Conservation (phyloP, 2,888 invertebrate genomes). For the Empis stercorea region DNA sequence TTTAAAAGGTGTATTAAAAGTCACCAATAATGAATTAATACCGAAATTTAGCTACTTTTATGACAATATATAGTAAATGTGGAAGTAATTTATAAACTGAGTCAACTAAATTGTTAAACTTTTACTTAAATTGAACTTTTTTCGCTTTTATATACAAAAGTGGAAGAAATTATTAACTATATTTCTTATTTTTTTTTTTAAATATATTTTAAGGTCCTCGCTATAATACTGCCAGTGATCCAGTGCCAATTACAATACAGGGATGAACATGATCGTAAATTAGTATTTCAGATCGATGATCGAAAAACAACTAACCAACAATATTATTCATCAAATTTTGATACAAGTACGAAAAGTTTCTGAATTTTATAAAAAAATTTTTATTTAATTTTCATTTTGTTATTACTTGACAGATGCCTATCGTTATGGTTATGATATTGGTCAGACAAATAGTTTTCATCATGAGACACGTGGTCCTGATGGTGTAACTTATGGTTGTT, state of each 20-base stretch:
- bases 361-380: conserved; percentile 11
- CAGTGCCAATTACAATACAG: conserved; percentile 10
- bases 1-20: too few relatives aligned
- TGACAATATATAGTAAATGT: too few relatives aligned
- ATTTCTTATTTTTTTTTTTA: too few relatives aligned
- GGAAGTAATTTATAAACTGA: too few relatives aligned
- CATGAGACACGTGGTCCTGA: conserved; percentile 65
- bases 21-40: too few relatives aligned
- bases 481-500: conserved; percentile 67
- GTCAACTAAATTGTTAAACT: too few relatives aligned
- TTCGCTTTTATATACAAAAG: too few relatives aligned
- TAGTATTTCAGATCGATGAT: conserved; percentile 59
- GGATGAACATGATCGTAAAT: conserved; percentile 41
- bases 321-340: conserved; percentile 62
- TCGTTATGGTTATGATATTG: conserved; percentile 66
- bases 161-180: too few relatives aligned
- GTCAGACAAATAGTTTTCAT: conserved; percentile 63
- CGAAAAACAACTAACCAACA: conserved; percentile 57
- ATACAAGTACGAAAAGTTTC: conserved; percentile 49
- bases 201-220: conserved; percentile 33
- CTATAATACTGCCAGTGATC: conserved; percentile 34
- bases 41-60: too few relatives aligned
- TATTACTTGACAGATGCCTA: conserved; percentile 44
- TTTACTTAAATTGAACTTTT: too few relatives aligned
- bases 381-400: not conserved